phyloP scores from a whole-genome alignment of 1,140 invertebrate genomes.

The Scaptomyza graminum region DNA sequence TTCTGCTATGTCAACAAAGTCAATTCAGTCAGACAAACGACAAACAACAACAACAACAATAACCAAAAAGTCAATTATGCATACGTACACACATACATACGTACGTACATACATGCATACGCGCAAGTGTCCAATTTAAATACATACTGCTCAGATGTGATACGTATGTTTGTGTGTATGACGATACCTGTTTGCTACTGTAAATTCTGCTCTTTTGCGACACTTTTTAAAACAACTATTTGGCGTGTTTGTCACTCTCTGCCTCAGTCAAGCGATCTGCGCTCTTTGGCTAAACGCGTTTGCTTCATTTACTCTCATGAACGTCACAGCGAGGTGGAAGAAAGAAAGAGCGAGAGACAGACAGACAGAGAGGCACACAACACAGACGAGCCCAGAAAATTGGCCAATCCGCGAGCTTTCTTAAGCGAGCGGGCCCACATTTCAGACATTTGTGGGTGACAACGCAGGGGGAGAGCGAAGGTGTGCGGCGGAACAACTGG shows the following conservation, averaged over 20 bases:
- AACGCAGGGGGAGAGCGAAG: neutral
- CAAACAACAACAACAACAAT: constrained; percentile 10
- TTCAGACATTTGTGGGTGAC: neutral
- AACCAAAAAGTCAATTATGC: neutral
- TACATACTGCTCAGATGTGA: constrained; percentile 39
- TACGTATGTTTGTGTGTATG: constrained; percentile 25
- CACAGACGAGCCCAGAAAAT: constrained; percentile 73
- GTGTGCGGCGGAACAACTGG: neutral
- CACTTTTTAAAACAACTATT: constrained; percentile 49
- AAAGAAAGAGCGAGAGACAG: neutral
- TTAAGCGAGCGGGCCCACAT: constrained; percentile 27
- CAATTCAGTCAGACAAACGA: constrained; percentile 33
- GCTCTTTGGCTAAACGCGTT: constrained; percentile 26
- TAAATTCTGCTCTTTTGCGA: constrained; percentile 58
- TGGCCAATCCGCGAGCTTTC: constrained; percentile 63
- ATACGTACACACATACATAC: constrained; percentile 17
- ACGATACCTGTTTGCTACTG: constrained; percentile 59
- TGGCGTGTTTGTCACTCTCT: constrained; percentile 63
- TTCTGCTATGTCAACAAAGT: constrained; percentile 62
- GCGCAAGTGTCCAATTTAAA: constrained; percentile 62
- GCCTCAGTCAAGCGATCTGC: neutral
- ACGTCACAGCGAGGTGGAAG: constrained; percentile 3
- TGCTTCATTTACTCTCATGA: constrained; percentile 17
- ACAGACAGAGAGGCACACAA: constrained; percentile 30
- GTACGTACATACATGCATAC: constrained; percentile 15